Percentiles rank a stretch among this genome's conserved stretches.
Conservation (phyloP, 2,888 invertebrate genomes). For the Meiosimyza decipiens region DNA sequence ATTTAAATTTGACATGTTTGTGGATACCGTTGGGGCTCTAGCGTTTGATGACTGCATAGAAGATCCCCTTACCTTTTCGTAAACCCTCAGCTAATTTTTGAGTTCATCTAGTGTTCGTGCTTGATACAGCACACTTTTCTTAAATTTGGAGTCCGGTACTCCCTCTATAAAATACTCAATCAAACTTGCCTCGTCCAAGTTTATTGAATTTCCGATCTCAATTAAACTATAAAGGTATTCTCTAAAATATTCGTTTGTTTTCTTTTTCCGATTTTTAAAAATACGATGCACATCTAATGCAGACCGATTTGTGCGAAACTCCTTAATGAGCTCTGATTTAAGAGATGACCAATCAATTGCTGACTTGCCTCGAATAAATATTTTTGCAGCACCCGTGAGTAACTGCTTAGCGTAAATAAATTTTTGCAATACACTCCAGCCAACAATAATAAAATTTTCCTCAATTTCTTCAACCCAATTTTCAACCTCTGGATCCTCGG, state of each 20-base stretch:
- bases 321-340: slow-evolving; percentile 6
- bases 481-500: slow-evolving; percentile 31
- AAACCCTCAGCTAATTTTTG: slow-evolving; percentile 37
- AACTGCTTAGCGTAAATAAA: slow-evolving; percentile 40
- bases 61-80: slow-evolving; percentile 33
- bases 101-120: slow-evolving; percentile 33
- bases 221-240: slow-evolving; percentile 29
- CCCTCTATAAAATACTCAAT: slow-evolving; percentile 41
- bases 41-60: slow-evolving; percentile 14
- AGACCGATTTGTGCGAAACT: slow-evolving; percentile 18
- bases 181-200: slow-evolving; percentile 38
- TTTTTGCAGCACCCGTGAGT: slow-evolving; percentile 40
- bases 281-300: slow-evolving; percentile 14
- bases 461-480: slow-evolving; percentile 41
- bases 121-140: slow-evolving; percentile 36
- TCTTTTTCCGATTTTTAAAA: slow-evolving; percentile 22
- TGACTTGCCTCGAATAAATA: slow-evolving; percentile 34
- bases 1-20: neutral
- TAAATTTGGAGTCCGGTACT: slow-evolving; percentile 34
- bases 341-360: slow-evolving; percentile 4
- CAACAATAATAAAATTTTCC: slow-evolving; percentile 32
- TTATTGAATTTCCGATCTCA: slow-evolving; percentile 26
- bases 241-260: neutral
- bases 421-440: slow-evolving; percentile 38
- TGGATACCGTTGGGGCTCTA: neutral